Evolutionary conservation across 1,140 invertebrate genomes (phyloP).

Genomic region (Polypedilum pembai): DNA sequence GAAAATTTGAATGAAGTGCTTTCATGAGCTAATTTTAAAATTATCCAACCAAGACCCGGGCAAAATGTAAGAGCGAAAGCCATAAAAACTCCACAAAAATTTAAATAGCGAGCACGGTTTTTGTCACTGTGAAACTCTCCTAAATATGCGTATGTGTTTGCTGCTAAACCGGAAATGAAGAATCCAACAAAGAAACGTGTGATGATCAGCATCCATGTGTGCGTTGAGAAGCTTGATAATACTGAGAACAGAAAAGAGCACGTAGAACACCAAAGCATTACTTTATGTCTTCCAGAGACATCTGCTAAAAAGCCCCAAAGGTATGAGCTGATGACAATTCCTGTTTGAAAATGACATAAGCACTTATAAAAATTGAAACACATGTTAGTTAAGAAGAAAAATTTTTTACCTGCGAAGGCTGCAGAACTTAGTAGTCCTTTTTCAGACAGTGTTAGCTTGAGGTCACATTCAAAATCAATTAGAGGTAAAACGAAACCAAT

Average conservation of each 20-base stretch:
- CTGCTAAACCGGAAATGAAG: constrained; percentile 38
- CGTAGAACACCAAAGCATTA: constrained; percentile 59
- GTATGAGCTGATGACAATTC: constrained; percentile 73
- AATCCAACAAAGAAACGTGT: constrained; percentile 69
- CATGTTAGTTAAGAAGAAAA: background rate
- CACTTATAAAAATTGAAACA: background rate
- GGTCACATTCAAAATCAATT: constrained; percentile 53
- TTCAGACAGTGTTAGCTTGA: constrained; percentile 53
- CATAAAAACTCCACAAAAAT: constrained; percentile 19
- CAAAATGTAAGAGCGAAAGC: background rate
- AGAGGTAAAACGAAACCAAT: constrained; percentile 14
- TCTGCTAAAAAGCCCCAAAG: constrained; percentile 78
- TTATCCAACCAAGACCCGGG: background rate
- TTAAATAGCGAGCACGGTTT: background rate
- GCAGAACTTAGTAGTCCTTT: constrained; percentile 61
- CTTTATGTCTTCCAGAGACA: constrained; percentile 64
- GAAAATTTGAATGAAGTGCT: background rate
- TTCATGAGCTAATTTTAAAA: background rate
- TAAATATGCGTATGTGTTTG: background rate
- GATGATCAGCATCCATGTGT: constrained; percentile 58
- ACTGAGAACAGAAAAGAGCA: constrained; percentile 56
- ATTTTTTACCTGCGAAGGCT: constrained; percentile 53
- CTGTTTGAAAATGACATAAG: constrained; percentile 42
- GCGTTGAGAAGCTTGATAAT: constrained; percentile 41
- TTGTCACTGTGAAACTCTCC: constrained; percentile 5